phyloP scores from a whole-genome alignment of 1,140 invertebrate species.

The Wiebesia pumilae region DNA sequence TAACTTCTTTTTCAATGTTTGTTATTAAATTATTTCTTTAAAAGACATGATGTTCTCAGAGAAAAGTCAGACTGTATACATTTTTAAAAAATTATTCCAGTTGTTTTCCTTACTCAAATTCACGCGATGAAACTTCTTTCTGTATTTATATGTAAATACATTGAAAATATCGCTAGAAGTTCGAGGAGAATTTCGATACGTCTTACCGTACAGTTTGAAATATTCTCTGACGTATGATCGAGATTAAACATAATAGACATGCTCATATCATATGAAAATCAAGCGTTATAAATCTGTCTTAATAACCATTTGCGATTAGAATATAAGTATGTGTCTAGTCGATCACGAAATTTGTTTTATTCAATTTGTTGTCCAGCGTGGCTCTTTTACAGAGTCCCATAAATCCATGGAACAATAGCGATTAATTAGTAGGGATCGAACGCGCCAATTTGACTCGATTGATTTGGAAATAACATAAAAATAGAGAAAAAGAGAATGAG shows the following conservation, averaged over 20 bases:
- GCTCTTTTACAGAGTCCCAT: neutral
- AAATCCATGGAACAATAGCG: slow-evolving; percentile 42
- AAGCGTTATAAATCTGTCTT: slow-evolving; percentile 31
- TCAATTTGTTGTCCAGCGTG: neutral
- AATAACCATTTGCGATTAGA: neutral
- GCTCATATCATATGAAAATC: neutral
- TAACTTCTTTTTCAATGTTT: no score
- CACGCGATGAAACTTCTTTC: neutral
- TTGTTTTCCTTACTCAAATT: neutral
- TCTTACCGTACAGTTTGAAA: neutral
- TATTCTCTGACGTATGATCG: neutral
- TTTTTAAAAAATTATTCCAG: neutral
- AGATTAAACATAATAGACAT: neutral
- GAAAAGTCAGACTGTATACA: no score
- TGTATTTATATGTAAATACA: neutral
- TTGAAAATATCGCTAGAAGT: neutral
- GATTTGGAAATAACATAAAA: slow-evolving; percentile 31
- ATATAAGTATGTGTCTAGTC: neutral
- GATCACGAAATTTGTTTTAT: neutral
- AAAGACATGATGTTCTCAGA: no score
- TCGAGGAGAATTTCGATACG: neutral
- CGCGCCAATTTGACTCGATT: slow-evolving; percentile 32
- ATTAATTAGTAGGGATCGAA: slow-evolving; percentile 25
- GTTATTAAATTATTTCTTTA: no score
- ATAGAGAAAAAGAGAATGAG: neutral